A percentile compares a stretch with the other conserved stretches of the same genome.
phyloP scores from a whole-genome alignment of 2,888 invertebrate species.

The Rhagium mordax region DNA sequence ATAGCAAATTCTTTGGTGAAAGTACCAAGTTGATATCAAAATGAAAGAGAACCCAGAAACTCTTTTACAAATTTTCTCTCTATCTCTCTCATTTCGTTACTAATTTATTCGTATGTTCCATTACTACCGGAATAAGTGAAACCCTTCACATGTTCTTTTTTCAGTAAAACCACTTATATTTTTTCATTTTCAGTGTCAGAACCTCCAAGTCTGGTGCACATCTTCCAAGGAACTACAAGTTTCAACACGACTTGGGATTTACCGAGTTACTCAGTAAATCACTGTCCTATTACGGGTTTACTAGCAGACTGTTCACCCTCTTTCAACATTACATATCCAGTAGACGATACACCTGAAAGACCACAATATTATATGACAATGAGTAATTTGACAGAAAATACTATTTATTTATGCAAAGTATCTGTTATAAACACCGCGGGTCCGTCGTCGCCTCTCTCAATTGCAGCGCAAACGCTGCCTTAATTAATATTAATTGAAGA shows the following conservation, averaged over 20 bases:
- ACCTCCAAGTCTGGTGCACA: not conserved
- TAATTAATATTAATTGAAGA: no score
- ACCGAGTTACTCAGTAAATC: not conserved
- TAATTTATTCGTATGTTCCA: no score
- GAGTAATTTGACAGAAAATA: not conserved
- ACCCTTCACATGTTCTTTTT: no score
- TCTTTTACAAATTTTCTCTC: no score
- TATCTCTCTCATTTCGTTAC: no score
- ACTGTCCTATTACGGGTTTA: not conserved
- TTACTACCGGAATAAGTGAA: no score
- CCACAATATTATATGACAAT: not conserved
- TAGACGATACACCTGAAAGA: not conserved
- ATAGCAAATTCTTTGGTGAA: no score
- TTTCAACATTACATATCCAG: not conserved
- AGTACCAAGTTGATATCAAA: no score
- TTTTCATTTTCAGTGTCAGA: not conserved
- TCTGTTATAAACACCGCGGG: not conserved
- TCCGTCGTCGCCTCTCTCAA: not conserved
- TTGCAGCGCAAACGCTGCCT: slow-evolving; percentile 1
- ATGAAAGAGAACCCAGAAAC: no score
- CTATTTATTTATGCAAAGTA: not conserved
- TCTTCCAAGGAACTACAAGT: not conserved
- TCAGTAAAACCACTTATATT: no score
- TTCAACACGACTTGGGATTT: slow-evolving; percentile 1
- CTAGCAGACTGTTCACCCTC: not conserved